phyloP scores from a whole-genome alignment of 2,113 vertebrate species.

The Dipodomys stephensi region DNA sequence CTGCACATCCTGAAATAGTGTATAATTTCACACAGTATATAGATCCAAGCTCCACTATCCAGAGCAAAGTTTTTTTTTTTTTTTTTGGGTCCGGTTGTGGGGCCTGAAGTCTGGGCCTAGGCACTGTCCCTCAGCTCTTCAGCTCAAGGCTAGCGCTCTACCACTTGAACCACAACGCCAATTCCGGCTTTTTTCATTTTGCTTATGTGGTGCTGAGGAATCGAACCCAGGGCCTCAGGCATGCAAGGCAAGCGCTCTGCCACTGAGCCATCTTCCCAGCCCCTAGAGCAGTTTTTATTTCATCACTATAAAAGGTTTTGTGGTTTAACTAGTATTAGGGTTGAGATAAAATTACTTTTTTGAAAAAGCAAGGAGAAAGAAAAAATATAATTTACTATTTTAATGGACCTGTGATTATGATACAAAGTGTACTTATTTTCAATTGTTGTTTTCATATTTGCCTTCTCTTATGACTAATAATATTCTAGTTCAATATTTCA shows the following conservation, averaged over 20 bases:
- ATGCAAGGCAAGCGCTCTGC: no score
- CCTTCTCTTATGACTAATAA: not conserved
- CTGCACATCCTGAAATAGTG: conserved; percentile 39
- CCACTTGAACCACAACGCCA: no score
- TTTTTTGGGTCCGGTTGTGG: no score
- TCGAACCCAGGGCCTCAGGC: no score
- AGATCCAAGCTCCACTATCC: not conserved
- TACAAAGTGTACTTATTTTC: conserved; percentile 3
- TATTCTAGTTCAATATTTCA: not conserved
- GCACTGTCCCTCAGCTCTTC: no score
- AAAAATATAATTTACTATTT: conserved; percentile 36
- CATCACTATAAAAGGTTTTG: not conserved
- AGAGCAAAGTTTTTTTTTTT: conserved; percentile 45
- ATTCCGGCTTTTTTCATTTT: no score
- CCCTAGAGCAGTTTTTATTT: conserved; percentile 41
- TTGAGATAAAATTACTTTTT: conserved; percentile 17
- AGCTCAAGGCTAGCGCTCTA: no score
- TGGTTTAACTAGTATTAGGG: conserved; percentile 18
- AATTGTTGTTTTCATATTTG: conserved; percentile 33
- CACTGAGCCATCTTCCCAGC: no score
- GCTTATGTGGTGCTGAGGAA: no score
- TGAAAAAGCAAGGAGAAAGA: not conserved
- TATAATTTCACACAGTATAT: not conserved
- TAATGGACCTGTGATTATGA: not conserved
- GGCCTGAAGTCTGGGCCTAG: no score